Base-by-base conservation (phyloP, 2,113 vertebrate genomes). In the Nesoenas mayeri region DNA sequence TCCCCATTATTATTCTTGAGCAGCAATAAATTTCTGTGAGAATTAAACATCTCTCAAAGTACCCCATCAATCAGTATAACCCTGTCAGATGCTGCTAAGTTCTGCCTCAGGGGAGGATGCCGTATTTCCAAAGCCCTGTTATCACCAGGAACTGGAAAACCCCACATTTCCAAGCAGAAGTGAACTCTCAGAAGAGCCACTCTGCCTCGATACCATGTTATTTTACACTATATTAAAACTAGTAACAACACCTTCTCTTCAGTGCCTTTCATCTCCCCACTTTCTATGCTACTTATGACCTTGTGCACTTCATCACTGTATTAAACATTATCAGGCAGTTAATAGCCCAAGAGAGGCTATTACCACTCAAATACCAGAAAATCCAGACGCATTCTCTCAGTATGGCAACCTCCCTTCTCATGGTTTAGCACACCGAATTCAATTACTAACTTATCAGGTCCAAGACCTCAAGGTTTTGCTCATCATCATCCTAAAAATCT, bases 1-100 rank as follows among this genome's bases (percentile, higher is more conserved):
- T 86, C 73, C 65, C 66, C 53, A 79, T 60, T 88, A 72, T 18
- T 53, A 69, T 67, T 95, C 80, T 86, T 34, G 32, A 94, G 31
- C 69, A 89, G 51, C 61, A 91, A 73, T 95, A 92, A 84, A 92
- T 86, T 95, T 87, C 77, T 38, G 36, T 38, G 34, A 56, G 65
- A 96, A 94, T 92, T 92, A 94, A 93, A 73, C 57, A 25, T 75
- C 73, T 53, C 58, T 84, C 77, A 57, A 34, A 44, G 53, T 36
- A 65, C 31, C 42, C 29, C 89, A 95, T 50, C 53, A 6, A 95
- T 91, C 94, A 89, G 67, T 40, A 31, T 17, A 91, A 48, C 44
- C 81, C 25, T 51, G 47, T 74, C 47, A 92, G 62, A 79, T 44
- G 61, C 70, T 67, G 44, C 53, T 57, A 53, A 87, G 58, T 44